Base-by-base conservation (phyloP, 2,113 vertebrate genomes). In the Rhinogobius similis region DNA sequence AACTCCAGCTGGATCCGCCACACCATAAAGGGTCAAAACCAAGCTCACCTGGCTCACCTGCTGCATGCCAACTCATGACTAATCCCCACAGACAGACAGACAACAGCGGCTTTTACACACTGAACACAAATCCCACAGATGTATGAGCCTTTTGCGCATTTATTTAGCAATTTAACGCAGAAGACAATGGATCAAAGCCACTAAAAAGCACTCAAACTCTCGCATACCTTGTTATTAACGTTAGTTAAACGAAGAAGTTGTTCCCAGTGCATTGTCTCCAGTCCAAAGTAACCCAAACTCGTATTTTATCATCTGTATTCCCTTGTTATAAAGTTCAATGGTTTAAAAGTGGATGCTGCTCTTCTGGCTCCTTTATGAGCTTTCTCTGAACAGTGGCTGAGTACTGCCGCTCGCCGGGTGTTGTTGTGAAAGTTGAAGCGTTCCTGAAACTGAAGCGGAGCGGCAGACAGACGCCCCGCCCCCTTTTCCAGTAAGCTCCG, bases 201-300 rank as follows among this genome's bases (percentile, higher is more conserved):
- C 13, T 41, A 7, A 10, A 62, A 52, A 23, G 13, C 2, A n/a
- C 26, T 13, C 24, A 53, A 58, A 76, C 23, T 13, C 41, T 64
- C 93, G 89, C 32, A 36, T 88, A 94, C 94, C 92, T 94, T 87
- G 73, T 90, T 55, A 55, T 26, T n/a, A n/a, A n/a, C n/a, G n/a
- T n/a, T 92, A 3, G 73, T 81, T 55, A 84, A 83, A 59, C 83
- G 92, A 59, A 92, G 77, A 13, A 90, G 21, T 11, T 93, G 87
- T 76, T 95, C 93, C 89, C 93, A 93, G 79, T 91, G 91, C 92
- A 95, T 94, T 80, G 71, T 77, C 66, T 43, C 74, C 53, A 64
- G 27, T 43, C 74, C 53, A 64, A 32, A 59, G 5, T 26, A 52
- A 68, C 29, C 6, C 3, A 10, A 18, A n/a, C 36, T 64, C 27